phyloP scores from a whole-genome alignment of 2,888 invertebrate species.

The Hecatera dysodea region DNA sequence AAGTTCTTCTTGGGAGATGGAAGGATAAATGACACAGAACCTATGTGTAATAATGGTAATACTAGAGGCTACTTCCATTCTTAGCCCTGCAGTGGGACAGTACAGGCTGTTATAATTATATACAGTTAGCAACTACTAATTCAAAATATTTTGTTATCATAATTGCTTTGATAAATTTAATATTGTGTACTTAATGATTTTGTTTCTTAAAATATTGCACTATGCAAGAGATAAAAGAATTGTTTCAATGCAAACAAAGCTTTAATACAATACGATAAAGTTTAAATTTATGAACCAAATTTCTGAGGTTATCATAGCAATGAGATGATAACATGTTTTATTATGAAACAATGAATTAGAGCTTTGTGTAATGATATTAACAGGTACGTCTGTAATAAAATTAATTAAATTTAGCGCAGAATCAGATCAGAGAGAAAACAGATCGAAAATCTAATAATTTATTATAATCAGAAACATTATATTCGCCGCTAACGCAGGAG shows the following conservation, averaged over 20 bases:
- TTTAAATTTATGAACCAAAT: neutral
- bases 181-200: neutral
- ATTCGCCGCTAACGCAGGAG: neutral
- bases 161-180: conserved; percentile 1
- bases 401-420: neutral
- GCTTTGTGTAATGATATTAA: neutral
- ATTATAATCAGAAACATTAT: neutral
- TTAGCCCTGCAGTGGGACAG: neutral
- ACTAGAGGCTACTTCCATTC: neutral
- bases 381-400: neutral
- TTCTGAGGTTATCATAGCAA: conserved; percentile 41
- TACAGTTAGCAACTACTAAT: neutral
- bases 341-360: neutral
- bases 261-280: conserved; percentile 28
- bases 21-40: neutral
- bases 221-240: conserved; percentile 4
- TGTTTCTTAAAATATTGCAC: neutral
- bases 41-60: neutral
- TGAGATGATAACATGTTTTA: conserved; percentile 3
- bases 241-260: conserved; percentile 11
- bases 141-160: neutral
- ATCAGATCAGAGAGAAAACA: neutral
- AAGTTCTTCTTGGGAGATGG: neutral
- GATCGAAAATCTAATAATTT: neutral
- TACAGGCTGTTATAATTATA: neutral